phyloP scores from a whole-genome alignment of 2,888 invertebrate species.

The Metopia argyrocephala region DNA sequence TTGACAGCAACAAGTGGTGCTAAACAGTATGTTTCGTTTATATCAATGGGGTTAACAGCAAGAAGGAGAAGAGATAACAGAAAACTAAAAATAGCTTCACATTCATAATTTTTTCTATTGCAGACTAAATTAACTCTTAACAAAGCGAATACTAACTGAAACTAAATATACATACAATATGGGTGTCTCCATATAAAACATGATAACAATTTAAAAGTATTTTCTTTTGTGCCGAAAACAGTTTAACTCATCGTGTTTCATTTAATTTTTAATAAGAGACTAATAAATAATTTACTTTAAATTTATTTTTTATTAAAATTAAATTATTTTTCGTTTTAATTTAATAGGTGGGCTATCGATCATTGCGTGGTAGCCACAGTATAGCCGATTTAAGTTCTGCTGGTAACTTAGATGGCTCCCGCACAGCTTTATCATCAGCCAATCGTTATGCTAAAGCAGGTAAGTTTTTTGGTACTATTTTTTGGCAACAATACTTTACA shows the following conservation, averaged over 20 bases:
- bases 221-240: no score
- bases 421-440: conserved; percentile 68
- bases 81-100: conserved; percentile 34
- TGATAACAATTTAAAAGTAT: no score
- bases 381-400: conserved; percentile 90
- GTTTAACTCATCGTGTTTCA: no score
- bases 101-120: background rate
- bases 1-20: conserved; percentile 43
- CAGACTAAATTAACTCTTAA: conserved; percentile 19
- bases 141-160: background rate
- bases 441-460: conserved; percentile 80
- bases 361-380: conserved; percentile 91
- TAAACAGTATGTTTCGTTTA: background rate
- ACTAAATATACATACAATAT: background rate
- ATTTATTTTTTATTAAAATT: background rate
- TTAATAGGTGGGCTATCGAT: conserved; percentile 86
- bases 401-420: conserved; percentile 76
- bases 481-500: no score
- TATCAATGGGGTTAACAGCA: conserved; percentile 17
- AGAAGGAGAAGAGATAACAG: background rate
- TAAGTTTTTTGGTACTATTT: no score
- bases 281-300: background rate
- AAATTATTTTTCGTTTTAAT: background rate
- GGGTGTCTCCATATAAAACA: conserved; percentile 12
- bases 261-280: conserved; percentile 13